These are phyloP conservation scores for Plagodis pulveraria DNA, from an alignment of 2,888 invertebrate genomes.

Conservation along the genomic window DNA sequence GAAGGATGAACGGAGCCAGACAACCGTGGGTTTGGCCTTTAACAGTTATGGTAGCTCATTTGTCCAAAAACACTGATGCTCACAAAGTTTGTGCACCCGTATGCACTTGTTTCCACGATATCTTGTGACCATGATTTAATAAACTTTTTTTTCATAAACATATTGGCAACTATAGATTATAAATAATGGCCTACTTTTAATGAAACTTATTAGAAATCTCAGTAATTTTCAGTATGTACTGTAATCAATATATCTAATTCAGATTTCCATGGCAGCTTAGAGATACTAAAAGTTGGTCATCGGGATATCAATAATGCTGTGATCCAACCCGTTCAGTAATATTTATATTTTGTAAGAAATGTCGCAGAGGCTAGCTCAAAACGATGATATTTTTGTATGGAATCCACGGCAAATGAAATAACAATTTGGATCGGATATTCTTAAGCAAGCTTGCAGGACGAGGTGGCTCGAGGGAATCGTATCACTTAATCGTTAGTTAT, in stretches of 20 bases:
- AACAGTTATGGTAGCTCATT: conserved; percentile 37
- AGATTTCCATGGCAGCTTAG: not conserved
- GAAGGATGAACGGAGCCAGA: conserved; percentile 38
- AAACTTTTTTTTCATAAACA: conserved; percentile 5
- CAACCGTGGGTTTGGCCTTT: conserved; percentile 30
- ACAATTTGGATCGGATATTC: conserved; percentile 30
- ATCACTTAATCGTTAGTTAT: conserved; percentile 67
- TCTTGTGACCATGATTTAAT: conserved; percentile 55
- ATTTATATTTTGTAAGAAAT: conserved; percentile 16
- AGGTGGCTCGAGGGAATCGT: conserved; percentile 43
- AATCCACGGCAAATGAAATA: conserved; percentile 36
- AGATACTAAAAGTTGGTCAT: conserved; percentile 3
- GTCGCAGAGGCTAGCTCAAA: conserved; percentile 35
- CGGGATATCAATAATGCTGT: conserved; percentile 2
- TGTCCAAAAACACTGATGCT: conserved; percentile 11
- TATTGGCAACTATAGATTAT: conserved; percentile 23
- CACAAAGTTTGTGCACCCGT: conserved; percentile 46
- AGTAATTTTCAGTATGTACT: conserved; percentile 16
- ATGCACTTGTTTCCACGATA: conserved; percentile 47
- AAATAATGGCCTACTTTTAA: conserved; percentile 50
- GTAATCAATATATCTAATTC: conserved; percentile 6
- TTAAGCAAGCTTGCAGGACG: conserved; percentile 46
- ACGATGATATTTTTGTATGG: conserved; percentile 36
- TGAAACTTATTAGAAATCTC: conserved; percentile 36
- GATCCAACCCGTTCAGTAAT: conserved; percentile 12